Evolutionary conservation across 2,797 vertebrate genomes (phyloP), one percentile per base, ranked within the genome.

Genomic region (Ara ararauna): DNA sequence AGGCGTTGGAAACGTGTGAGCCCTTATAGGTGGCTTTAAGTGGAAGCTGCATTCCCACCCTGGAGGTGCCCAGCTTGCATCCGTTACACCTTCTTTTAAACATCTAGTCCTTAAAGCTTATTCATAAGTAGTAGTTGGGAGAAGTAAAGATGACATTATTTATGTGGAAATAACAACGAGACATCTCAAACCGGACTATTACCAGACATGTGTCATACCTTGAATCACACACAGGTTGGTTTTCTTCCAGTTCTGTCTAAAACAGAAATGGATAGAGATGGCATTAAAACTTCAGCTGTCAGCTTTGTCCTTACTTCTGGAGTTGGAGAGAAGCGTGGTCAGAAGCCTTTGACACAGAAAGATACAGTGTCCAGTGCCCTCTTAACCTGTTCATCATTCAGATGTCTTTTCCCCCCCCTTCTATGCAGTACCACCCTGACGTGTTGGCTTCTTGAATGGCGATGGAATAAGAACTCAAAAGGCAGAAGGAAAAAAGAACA

Each of bases 191-290:
- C 4, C 5, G 24, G 12, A 5, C 30, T 77, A 22, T 38, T 90
- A 36, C 15, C 36, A 60, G 26, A 8, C 9, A 4, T 13, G 10
- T 5, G 1, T 54, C 0, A 0, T 38, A 22, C 16, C 3, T 53
- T 53, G 13, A 51, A 68, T 44, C n/a, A 61, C 11, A 13, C 3
- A 16, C 38, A 18, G 24, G 11, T 61, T 60, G 64, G 11, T 44
- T 87, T 45, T 13, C 8, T 51, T 79, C 12, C 4, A 4, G 0
- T 78, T 89, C 7, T 50, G 7, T 34, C 29, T 78, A 15, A 40
- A 79, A n/a, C 7, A 9, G 58, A 21, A 67, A 4, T 75, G 45
- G 21, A 22, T 34, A 40, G 71, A 72, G 24, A 18, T 13, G 19
- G 9, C 19, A 30, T 77, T 62, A 71, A 82, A 71, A 53, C 23